These are phyloP conservation scores for Gouania willdenowi DNA, from an alignment of 2,797 vertebrate genomes.

Conservation along the genomic window DNA sequence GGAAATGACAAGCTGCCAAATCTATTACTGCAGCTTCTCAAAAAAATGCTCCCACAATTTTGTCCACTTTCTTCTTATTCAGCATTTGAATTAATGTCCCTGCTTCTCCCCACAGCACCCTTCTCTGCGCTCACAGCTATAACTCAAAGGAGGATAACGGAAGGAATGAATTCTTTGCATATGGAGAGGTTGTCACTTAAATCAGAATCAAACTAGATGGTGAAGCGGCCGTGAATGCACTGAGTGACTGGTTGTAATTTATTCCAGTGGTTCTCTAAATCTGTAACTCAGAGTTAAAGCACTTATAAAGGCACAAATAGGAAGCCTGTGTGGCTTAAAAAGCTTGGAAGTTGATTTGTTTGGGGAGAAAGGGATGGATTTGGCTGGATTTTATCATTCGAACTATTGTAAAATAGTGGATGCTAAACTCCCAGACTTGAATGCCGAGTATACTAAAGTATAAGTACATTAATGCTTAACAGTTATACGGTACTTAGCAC, in stretches of 20 bases:
- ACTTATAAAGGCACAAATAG: slow-evolving; percentile 9
- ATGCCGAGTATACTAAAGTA: too few species aligned
- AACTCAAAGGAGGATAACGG: slow-evolving; percentile 56
- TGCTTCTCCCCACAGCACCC: slow-evolving; percentile 4
- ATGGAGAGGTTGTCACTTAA: slow-evolving; percentile 45
- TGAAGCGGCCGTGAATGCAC: slow-evolving; percentile 4
- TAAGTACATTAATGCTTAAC: too few species aligned
- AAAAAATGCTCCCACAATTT: slow-evolving; percentile 59
- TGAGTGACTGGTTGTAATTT: slow-evolving; percentile 17
- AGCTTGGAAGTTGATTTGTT: too few species aligned
- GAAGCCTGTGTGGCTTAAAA: not conserved
- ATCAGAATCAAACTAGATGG: slow-evolving; percentile 46
- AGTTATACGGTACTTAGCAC: too few species aligned
- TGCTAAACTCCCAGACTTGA: too few species aligned
- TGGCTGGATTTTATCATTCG: too few species aligned
- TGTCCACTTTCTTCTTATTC: slow-evolving; percentile 70
- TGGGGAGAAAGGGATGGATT: too few species aligned
- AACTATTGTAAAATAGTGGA: too few species aligned
- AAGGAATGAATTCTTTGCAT: slow-evolving; percentile 38
- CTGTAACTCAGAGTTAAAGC: not conserved
- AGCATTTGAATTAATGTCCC: slow-evolving; percentile 70
- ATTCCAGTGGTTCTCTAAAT: slow-evolving; percentile 21
- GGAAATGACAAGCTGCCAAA: slow-evolving; percentile 61
- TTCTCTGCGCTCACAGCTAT: slow-evolving; percentile 39
- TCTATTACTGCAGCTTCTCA: slow-evolving; percentile 74